Evolutionary conservation across 2,113 vertebrate genomes (phyloP).

Genomic region (Amazona vittata): DNA sequence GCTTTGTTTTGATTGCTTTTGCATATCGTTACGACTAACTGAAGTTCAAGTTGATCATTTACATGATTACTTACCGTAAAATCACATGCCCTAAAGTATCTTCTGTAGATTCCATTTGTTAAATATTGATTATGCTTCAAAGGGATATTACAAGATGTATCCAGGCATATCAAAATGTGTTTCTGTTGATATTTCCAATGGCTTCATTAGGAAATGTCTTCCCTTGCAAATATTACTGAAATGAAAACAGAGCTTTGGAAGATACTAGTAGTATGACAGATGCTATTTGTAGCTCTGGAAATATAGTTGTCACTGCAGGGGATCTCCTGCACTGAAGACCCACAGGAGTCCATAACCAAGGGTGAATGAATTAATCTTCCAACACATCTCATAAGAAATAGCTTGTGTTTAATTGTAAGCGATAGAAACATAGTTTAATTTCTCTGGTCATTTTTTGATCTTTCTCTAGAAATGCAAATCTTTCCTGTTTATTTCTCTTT

Average conservation of each 20-base stretch:
- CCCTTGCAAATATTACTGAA: constrained; percentile 51
- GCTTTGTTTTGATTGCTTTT: not conserved
- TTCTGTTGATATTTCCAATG: constrained; percentile 49
- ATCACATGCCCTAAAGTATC: not conserved
- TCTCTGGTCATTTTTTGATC: not conserved
- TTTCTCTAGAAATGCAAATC: not conserved
- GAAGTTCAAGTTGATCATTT: constrained; percentile 14
- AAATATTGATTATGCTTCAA: constrained; percentile 39
- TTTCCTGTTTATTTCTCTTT: not conserved
- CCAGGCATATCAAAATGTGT: constrained; percentile 13
- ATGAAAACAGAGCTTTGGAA: constrained; percentile 27
- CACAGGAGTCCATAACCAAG: constrained; percentile 19
- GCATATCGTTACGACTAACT: not conserved
- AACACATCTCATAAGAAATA: constrained; percentile 20
- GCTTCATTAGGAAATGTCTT: constrained; percentile 52
- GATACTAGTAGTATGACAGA: constrained; percentile 23
- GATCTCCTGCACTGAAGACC: constrained; percentile 20
- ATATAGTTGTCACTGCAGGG: constrained; percentile 62
- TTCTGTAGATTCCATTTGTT: constrained; percentile 1
- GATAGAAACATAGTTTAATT: not conserved
- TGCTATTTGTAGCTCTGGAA: constrained; percentile 57
- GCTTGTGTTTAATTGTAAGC: not conserved
- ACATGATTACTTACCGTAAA: constrained; percentile 5
- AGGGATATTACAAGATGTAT: constrained; percentile 30
- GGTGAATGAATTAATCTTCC: constrained; percentile 27